phyloP scores from a whole-genome alignment of 2,113 vertebrate species.

The Cairina moschata region DNA sequence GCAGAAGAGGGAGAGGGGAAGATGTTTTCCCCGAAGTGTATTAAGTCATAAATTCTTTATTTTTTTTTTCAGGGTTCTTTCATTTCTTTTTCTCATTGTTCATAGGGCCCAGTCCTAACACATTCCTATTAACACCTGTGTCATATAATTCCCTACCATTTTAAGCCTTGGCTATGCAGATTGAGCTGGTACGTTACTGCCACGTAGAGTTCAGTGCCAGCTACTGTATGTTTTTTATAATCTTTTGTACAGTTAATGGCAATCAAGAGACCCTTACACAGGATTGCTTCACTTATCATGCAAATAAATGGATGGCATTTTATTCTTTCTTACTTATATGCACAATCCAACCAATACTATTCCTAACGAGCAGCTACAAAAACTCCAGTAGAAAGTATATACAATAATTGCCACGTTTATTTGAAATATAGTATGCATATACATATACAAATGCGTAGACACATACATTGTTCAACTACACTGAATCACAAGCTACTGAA shows the following conservation, averaged over 20 bases:
- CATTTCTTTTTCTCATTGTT: neutral
- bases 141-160: neutral
- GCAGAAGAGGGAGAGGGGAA: neutral
- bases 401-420: neutral
- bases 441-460: neutral
- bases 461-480: neutral
- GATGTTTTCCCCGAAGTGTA: neutral
- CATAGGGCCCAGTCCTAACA: neutral
- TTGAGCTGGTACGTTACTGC: slow-evolving; percentile 30
- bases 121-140: slow-evolving; percentile 16
- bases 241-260: neutral
- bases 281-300: neutral
- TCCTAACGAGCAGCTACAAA: neutral
- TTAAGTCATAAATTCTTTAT: neutral
- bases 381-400: neutral
- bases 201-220: slow-evolving; percentile 44
- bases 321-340: neutral
- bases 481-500: neutral
- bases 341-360: neutral
- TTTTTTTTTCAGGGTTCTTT: neutral
- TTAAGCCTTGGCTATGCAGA: slow-evolving; percentile 6
- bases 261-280: neutral
- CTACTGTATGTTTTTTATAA: neutral
- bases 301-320: neutral
- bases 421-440: neutral